These are phyloP conservation scores for Notocelia uddmanniana DNA, from an alignment of 2,888 invertebrate species.

Conservation along the genomic window DNA sequence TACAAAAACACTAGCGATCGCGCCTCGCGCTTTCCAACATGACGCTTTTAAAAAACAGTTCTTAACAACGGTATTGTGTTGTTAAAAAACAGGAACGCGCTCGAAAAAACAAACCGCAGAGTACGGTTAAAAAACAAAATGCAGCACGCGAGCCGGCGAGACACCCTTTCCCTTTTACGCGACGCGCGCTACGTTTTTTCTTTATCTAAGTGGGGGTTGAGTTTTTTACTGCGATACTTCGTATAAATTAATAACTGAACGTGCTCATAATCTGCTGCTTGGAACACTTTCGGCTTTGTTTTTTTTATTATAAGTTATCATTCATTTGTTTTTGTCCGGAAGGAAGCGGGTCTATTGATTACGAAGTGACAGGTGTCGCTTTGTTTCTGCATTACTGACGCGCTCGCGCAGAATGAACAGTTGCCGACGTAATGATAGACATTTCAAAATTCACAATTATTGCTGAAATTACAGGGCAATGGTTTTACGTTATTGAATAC, in stretches of 20 bases:
- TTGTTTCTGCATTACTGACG: slow-evolving; percentile 54
- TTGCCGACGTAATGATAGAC: slow-evolving; percentile 44
- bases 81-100: slow-evolving; percentile 84
- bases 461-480: slow-evolving; percentile 20
- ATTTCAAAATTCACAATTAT: slow-evolving; percentile 39
- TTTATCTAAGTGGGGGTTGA: slow-evolving; percentile 79
- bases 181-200: slow-evolving; percentile 82
- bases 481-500: background rate
- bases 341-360: slow-evolving; percentile 82
- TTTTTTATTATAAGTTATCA: slow-evolving; percentile 71
- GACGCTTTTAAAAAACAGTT: slow-evolving; percentile 82
- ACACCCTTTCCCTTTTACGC: slow-evolving; percentile 85
- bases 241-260: slow-evolving; percentile 86
- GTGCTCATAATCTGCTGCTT: slow-evolving; percentile 83
- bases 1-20: slow-evolving; percentile 74
- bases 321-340: slow-evolving; percentile 85
- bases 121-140: slow-evolving; percentile 82
- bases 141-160: slow-evolving; percentile 82
- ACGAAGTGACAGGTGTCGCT: slow-evolving; percentile 76
- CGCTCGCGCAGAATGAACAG: slow-evolving; percentile 47
- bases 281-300: slow-evolving; percentile 85
- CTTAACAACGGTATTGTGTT: slow-evolving; percentile 82
- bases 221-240: slow-evolving; percentile 80
- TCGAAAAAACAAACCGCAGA: slow-evolving; percentile 84
- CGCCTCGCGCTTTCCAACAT: slow-evolving; percentile 78